Evolutionary conservation across 1,140 invertebrate genomes (phyloP).

Genomic region (Drosophila sp.): DNA sequence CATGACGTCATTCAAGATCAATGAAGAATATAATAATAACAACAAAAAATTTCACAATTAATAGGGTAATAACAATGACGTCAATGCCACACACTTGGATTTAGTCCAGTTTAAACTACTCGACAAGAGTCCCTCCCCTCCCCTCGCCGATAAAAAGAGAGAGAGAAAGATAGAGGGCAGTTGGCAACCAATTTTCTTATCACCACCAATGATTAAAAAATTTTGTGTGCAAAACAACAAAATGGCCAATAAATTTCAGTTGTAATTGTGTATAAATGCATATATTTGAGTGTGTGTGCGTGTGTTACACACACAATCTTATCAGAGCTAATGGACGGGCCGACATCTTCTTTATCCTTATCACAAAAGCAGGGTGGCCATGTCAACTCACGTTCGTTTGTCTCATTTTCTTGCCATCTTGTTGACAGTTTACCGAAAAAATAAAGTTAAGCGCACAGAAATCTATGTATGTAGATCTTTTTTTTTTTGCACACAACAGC

Average conservation of each 20-base stretch:
- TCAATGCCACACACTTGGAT: slow-evolving; percentile 27
- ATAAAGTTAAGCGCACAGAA: slow-evolving; percentile 48
- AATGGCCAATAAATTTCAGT: slow-evolving; percentile 10
- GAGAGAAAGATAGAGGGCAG: slow-evolving; percentile 6
- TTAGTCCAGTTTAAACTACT: slow-evolving; percentile 61
- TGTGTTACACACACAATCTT: slow-evolving; percentile 49
- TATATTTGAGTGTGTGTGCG: slow-evolving; percentile 18
- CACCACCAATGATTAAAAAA: not conserved
- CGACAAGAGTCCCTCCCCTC: not conserved
- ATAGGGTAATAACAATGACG: slow-evolving; percentile 45
- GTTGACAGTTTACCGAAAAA: slow-evolving; percentile 8
- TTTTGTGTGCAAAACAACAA: slow-evolving; percentile 2
- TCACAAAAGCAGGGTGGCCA: slow-evolving; percentile 32
- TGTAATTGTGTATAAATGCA: slow-evolving; percentile 15
- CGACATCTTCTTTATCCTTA: slow-evolving; percentile 58
- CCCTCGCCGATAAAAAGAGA: too few relatives aligned
- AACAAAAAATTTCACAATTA: not conserved
- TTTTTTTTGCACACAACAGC: slow-evolving; percentile 27
- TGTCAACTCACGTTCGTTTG: slow-evolving; percentile 49
- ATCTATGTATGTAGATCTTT: slow-evolving; percentile 1
- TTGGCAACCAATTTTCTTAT: slow-evolving; percentile 8
- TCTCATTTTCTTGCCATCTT: not conserved
- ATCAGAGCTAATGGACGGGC: slow-evolving; percentile 56
- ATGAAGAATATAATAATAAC: not conserved
- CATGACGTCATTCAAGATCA: not conserved